Evolutionary conservation across 1,140 invertebrate genomes (phyloP).

Genomic region (Orchestia grillus): DNA sequence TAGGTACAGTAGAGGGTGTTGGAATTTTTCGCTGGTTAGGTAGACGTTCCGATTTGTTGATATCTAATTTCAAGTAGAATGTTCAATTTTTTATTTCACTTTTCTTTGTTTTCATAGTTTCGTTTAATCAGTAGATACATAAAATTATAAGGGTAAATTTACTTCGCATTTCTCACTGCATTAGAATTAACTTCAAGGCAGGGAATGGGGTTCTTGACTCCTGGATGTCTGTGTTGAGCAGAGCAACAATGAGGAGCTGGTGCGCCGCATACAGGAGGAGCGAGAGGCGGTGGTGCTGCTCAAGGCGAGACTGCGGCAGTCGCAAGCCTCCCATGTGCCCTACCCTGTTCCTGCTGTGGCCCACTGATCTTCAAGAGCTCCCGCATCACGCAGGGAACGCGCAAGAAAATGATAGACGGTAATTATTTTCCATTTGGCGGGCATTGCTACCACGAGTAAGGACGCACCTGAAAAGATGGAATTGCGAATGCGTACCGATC

Average conservation of each 20-base stretch:
- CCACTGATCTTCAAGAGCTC: not conserved
- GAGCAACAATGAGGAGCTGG: not conserved
- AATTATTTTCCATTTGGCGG: not conserved
- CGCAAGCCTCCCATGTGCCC: not conserved
- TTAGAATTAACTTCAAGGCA: not conserved
- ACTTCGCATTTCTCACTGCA: not conserved
- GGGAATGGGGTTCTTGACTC: not conserved
- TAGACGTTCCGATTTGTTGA: no score
- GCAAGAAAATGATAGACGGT: not conserved
- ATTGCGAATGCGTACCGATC: not conserved
- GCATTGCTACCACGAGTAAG: no score
- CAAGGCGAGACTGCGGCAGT: conserved; percentile 19
- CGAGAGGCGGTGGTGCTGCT: conserved; percentile 23
- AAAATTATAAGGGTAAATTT: not conserved
- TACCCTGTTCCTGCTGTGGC: conserved; percentile 3
- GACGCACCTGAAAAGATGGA: not conserved
- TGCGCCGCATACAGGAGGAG: conserved; percentile 25
- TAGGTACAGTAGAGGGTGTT: no score
- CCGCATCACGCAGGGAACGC: not conserved
- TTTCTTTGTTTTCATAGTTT: no score
- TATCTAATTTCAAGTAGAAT: no score
- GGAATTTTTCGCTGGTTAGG: no score
- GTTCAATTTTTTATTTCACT: no score
- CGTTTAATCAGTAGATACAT: not conserved
- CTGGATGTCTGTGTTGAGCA: not conserved